Evolutionary conservation across 2,113 vertebrate species (phyloP).

Genomic region (Romanogobio albipinnatus): DNA sequence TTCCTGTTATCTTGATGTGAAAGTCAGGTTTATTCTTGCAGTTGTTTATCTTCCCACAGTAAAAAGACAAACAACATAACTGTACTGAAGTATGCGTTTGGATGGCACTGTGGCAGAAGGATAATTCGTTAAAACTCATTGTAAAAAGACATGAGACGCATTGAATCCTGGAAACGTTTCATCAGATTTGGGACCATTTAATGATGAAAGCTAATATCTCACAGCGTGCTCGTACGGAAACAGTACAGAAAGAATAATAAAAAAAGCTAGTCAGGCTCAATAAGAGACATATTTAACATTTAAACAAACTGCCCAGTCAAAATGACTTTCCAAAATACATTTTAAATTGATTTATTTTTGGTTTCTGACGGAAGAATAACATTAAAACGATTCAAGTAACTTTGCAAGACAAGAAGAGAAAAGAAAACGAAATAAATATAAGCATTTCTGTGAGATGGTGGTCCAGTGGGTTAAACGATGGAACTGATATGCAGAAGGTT

Average conservation of each 20-base stretch:
- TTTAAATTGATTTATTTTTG: neutral
- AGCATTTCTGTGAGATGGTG: neutral
- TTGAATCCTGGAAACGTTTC: neutral
- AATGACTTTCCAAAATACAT: neutral
- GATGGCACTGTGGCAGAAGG: neutral
- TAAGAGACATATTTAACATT: neutral
- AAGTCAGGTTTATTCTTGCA: slow-evolving; percentile 22
- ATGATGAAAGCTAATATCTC: neutral
- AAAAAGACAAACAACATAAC: neutral
- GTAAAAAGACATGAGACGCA: neutral
- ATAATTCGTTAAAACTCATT: neutral
- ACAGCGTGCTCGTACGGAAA: too few relatives aligned
- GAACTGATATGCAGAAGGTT: too few relatives aligned
- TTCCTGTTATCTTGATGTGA: neutral
- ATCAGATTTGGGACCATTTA: neutral
- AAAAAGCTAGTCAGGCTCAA: neutral
- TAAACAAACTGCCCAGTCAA: neutral
- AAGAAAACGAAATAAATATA: neutral
- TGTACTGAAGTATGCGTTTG: neutral
- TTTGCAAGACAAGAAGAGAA: neutral
- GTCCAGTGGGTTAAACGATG: too few relatives aligned
- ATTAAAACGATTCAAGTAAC: neutral
- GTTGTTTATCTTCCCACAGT: slow-evolving; percentile 21
- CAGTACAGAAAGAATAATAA: too few relatives aligned
- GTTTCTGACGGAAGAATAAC: neutral